Conservation (phyloP, 2,888 invertebrate genomes). For the Hesperia comma region DNA sequence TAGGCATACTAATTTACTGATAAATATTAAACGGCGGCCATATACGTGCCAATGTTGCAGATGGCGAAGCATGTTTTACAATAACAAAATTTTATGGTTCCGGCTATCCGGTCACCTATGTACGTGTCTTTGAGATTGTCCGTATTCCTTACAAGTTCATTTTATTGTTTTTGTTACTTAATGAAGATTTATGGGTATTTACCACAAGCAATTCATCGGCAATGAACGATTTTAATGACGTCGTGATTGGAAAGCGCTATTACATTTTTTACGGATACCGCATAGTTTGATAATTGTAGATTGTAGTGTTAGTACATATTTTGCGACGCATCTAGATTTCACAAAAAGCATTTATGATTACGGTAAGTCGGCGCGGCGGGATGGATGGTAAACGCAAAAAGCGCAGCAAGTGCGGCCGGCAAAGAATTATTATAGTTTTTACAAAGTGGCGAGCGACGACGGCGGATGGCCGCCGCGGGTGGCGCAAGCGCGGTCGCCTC, state of each 20-base stretch:
- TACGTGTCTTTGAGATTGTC: constrained; percentile 36
- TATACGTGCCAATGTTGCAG: constrained; percentile 68
- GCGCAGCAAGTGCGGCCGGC: constrained; percentile 45
- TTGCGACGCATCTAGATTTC: constrained; percentile 47
- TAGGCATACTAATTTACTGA: constrained; percentile 77
- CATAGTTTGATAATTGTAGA: constrained; percentile 42
- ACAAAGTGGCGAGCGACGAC: constrained; percentile 51
- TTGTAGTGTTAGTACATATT: constrained; percentile 44
- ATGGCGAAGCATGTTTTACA: constrained; percentile 63
- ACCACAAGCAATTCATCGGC: constrained; percentile 30
- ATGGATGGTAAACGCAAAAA: constrained; percentile 46
- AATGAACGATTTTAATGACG: constrained; percentile 24
- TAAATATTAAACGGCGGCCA: constrained; percentile 72
- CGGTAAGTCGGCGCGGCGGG: constrained; percentile 44
- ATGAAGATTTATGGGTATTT: constrained; percentile 41
- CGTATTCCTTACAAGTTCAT: constrained; percentile 41
- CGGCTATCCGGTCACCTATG: constrained; percentile 46
- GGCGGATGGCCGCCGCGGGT: constrained; percentile 66
- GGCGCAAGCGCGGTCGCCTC: constrained; percentile 66
- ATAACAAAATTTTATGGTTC: constrained; percentile 64
- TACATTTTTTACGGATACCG: constrained; percentile 8
- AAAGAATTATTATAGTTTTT: constrained; percentile 64
- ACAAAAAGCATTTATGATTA: constrained; percentile 50
- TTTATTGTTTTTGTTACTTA: constrained; percentile 41
- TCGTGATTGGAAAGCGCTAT: constrained; percentile 25